Base-by-base conservation (phyloP, 2,113 vertebrate genomes). In the Podilymbus podiceps region DNA sequence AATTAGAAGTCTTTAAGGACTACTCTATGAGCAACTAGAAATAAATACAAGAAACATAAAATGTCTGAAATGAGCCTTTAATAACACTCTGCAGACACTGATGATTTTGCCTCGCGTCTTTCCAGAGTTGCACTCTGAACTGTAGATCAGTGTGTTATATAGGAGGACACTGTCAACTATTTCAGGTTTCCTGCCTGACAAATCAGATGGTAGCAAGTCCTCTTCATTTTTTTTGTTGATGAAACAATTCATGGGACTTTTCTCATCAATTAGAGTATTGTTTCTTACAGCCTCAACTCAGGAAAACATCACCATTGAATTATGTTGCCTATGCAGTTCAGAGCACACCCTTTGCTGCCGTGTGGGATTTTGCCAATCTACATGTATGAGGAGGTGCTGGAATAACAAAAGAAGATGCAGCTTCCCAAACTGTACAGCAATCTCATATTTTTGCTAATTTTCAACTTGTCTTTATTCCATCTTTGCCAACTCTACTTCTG, bases 31-130 rank as follows among this genome's bases (percentile, higher is more conserved):
- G 62, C 33, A 88, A 53, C 66, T 38, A 94, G 81, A 91, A 93
- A 94, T 87, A 93, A 94, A 95, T 75, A 93, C 52, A 89, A 55
- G 62, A 84, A 95, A 71, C 59, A 73, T 21, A 69, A 68, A n/a
- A 76, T 12, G 58, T 87, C 89, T 82, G 47, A 94, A 95, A 92
- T 0, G 2, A 90, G 73, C 25, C 58, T 94, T 94, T 88, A 95
- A 90, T 81, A 93, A 81, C 58, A 87, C 64, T 47, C 53, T 85
- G 80, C 55, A 90, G 64, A 62, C 35, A 85, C 16, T 20, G 56
- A 72, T 30, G 59, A 62, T 33, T 95, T 73, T 73, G 42, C 63
- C 76, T 89, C n/a, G 40, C 0, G 0, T 60, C 46, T 67, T 77
- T 76, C 71, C 47, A 59, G 49, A 58, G 52, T 1, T 76, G 30